Evolutionary conservation across 2,797 vertebrate species (phyloP), one percentile per base, ranked within the genome.

Genomic region (Notolepis coatsorum): DNA sequence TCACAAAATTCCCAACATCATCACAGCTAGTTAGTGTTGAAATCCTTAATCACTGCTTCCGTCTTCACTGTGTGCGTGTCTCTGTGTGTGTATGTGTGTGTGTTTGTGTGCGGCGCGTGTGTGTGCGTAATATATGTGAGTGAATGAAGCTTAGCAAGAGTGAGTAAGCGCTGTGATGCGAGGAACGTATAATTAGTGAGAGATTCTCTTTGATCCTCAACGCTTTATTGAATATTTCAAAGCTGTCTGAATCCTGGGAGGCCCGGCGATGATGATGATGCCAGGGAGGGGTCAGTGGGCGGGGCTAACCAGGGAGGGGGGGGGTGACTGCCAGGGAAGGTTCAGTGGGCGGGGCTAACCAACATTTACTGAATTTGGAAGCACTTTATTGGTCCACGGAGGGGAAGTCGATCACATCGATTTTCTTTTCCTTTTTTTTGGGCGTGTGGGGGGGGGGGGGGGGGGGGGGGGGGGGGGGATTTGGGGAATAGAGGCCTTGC

Each of bases 181-280:
- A 27, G 23, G 9, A 31, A 63, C 52, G 37, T 46, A 70, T 76
- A 88, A 87, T 85, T 82, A 87, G 84, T 80, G n/a, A 33, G 56
- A 59, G 67, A 78, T 79, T 30, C 75, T 68, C 69, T 78, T 66
- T 78, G 80, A 84, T 84, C 78, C 71, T 72, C 77, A 79, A 84
- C 80, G 82, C 48, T 70, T 86, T 88, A 84, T 86, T 86, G 82
- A 86, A 82, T 83, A 79, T 89, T 84, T 84, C 66, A 73, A 67
- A 74, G 69, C 65, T 73, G 75, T 38, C 67, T 86, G 65, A 60
- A 78, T 83, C 80, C 70, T 80, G 21, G 27, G 65, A n/a, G 73
- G 81, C 72, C 77, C 69, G 74, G 31, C 25, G 42, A n/a, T n/a
- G n/a, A n/a, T n/a, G n/a, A n/a, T n/a, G n/a, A n/a, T n/a, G n/a